A percentile compares a stretch with the other conserved stretches of the same genome.
These are phyloP conservation scores for Delphinapterus leucas DNA, from an alignment of 2,113 vertebrate genomes.

Conservation along the genomic window DNA sequence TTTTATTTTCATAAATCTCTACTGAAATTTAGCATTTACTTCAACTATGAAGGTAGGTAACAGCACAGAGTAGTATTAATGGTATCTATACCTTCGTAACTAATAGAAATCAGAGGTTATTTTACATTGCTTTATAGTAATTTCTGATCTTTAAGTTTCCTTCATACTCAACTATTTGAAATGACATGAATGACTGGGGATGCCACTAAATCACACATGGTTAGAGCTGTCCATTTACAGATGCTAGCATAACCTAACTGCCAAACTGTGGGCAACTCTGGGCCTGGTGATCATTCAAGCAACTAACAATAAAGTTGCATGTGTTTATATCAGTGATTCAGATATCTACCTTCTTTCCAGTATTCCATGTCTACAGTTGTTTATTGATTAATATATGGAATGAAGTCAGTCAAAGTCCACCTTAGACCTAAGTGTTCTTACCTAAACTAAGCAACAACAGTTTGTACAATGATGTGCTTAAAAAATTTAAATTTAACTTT, in stretches of 20 bases:
- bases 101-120: not conserved
- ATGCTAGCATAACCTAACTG: not conserved
- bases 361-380: not conserved
- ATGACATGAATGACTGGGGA: not conserved
- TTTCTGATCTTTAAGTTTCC: not conserved
- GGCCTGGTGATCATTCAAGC: not conserved
- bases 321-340: not conserved
- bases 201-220: not conserved
- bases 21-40: not conserved
- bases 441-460: not conserved
- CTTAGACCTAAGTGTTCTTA: not conserved
- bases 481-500: not conserved
- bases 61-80: not conserved
- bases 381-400: not conserved
- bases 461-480: not conserved
- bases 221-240: not conserved
- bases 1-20: not conserved
- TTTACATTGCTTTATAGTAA: not conserved
- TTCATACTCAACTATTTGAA: not conserved
- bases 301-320: not conserved
- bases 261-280: not conserved
- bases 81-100: not conserved
- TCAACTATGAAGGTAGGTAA: not conserved
- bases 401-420: not conserved
- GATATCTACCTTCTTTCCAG: not conserved